Evolutionary conservation across 2,888 invertebrate species (phyloP).

Genomic region (Luperina nickerlii): DNA sequence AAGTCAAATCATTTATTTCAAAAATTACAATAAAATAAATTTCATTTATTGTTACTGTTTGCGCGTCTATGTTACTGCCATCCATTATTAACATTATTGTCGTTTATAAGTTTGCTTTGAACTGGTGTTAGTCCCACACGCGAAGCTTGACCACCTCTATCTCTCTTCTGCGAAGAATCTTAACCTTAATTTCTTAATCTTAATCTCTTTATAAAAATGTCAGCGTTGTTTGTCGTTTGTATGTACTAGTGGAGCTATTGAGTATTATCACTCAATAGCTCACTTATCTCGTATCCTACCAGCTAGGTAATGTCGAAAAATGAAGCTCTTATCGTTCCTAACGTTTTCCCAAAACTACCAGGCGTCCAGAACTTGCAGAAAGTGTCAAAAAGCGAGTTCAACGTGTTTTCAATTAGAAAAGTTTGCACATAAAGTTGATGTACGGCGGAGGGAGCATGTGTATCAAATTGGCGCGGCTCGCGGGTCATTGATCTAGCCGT

Average conservation of each 20-base stretch:
- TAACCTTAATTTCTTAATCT: too few relatives aligned
- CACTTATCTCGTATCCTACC: neutral
- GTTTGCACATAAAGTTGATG: conserved; percentile 49
- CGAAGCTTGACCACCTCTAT: too few relatives aligned
- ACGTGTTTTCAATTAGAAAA: conserved; percentile 59
- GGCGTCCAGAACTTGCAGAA: neutral
- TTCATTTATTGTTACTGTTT: too few relatives aligned
- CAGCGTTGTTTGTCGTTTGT: neutral
- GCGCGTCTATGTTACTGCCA: too few relatives aligned
- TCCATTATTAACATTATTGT: too few relatives aligned
- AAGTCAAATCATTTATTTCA: too few relatives aligned
- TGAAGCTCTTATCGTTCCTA: neutral
- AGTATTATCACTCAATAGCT: neutral
- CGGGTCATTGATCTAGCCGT: conserved; percentile 65
- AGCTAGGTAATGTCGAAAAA: neutral
- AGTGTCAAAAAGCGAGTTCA: conserved; percentile 41
- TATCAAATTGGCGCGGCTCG: conserved; percentile 59
- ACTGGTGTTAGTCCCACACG: too few relatives aligned
- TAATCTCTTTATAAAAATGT: too few relatives aligned
- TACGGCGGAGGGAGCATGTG: conserved; percentile 44
- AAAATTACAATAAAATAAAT: too few relatives aligned
- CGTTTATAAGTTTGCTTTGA: too few relatives aligned
- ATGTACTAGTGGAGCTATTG: neutral
- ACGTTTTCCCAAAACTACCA: neutral
- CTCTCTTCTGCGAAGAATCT: too few relatives aligned